Evolutionary conservation across 2,888 invertebrate species (phyloP).

Genomic region (Tanypteryx hageni): DNA sequence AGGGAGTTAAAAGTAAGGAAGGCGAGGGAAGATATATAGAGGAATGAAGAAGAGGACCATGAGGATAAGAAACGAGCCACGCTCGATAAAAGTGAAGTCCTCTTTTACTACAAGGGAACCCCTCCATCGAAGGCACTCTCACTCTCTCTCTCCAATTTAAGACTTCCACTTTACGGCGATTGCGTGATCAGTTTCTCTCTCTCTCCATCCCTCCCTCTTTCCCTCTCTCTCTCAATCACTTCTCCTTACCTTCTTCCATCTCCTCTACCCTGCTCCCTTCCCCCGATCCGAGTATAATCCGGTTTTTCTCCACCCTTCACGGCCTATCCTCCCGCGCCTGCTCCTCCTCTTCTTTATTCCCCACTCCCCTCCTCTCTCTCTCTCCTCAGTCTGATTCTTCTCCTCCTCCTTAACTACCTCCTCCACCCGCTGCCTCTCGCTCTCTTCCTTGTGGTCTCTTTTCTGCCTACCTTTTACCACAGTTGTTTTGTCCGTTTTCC

Average conservation of each 20-base stretch:
- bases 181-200: slow-evolving; percentile 18
- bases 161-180: slow-evolving; percentile 23
- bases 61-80: not conserved
- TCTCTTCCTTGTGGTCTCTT: not conserved
- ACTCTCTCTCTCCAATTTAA: slow-evolving; percentile 41
- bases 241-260: not conserved
- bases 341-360: not conserved
- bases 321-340: not conserved
- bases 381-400: not conserved
- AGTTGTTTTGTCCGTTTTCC: not conserved
- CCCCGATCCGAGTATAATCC: slow-evolving; percentile 54
- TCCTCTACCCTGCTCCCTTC: not conserved
- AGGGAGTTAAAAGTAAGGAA: not conserved
- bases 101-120: not conserved
- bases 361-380: not conserved
- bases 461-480: not conserved
- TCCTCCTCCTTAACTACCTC: not conserved
- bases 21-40: not conserved
- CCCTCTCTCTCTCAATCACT: slow-evolving; percentile 38
- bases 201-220: not conserved
- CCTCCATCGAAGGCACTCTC: not conserved
- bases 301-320: slow-evolving; percentile 21
- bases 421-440: not conserved
- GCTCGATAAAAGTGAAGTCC: not conserved
- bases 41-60: not conserved